Evolutionary conservation across 1,140 invertebrate species (phyloP).

Genomic region (Agrypnia vestita): DNA sequence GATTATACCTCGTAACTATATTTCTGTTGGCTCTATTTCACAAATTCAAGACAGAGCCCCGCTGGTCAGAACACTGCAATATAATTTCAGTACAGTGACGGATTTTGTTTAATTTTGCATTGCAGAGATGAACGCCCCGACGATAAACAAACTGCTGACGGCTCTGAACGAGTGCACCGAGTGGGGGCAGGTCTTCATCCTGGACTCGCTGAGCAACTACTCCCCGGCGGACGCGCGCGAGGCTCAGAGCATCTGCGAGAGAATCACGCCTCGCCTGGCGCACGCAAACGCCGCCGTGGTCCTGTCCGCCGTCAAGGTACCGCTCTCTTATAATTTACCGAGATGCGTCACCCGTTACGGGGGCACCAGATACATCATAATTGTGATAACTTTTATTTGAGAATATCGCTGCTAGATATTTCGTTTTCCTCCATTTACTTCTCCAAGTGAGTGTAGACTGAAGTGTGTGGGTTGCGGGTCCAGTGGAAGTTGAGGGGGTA

Average conservation of each 20-base stretch:
- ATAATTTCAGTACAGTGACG: neutral
- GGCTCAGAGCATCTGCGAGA: conserved; percentile 99
- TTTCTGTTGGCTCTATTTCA: too few relatives aligned
- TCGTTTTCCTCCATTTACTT: too few relatives aligned
- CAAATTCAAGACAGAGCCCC: too few relatives aligned
- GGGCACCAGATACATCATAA: too few relatives aligned
- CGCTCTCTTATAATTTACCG: neutral
- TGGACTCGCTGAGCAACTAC: conserved; percentile 98
- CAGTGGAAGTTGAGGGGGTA: too few relatives aligned
- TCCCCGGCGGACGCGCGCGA: conserved; percentile 97
- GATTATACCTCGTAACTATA: too few relatives aligned
- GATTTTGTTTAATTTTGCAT: neutral
- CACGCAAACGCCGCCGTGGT: conserved; percentile 99
- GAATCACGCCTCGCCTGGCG: conserved; percentile 97
- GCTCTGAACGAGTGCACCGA: conserved; percentile 99
- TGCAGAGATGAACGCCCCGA: conserved; percentile 96
- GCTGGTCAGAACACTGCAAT: too few relatives aligned
- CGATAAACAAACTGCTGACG: conserved; percentile 98
- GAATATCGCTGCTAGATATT: too few relatives aligned
- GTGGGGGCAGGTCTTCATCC: conserved; percentile 99
- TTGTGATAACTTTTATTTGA: too few relatives aligned
- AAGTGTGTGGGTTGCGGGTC: too few relatives aligned
- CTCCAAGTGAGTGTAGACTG: too few relatives aligned
- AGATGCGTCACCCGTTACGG: too few relatives aligned
- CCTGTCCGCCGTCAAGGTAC: conserved; percentile 96